A percentile compares a stretch with the other conserved stretches of the same genome.
Conservation (phyloP, 1,140 invertebrate species). For the Anoplolepis gracilipes region DNA sequence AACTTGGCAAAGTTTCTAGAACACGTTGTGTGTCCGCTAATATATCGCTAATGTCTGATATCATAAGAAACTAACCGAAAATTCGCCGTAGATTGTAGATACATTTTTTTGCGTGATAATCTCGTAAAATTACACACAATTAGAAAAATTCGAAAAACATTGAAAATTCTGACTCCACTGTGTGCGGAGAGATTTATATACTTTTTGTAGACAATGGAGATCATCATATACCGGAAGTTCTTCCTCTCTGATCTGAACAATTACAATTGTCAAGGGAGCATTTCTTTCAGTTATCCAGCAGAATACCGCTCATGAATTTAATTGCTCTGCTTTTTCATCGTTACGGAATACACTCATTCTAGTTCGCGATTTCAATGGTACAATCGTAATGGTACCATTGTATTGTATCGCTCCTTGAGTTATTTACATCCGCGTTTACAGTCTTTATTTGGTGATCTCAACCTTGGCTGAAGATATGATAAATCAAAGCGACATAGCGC, state of each 20-base stretch:
- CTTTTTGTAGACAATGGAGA: slow-evolving; percentile 36
- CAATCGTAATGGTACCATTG: slow-evolving; percentile 28
- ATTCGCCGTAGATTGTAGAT: not conserved
- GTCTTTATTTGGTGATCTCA: slow-evolving; percentile 25
- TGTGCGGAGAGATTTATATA: not conserved
- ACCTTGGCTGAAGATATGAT: slow-evolving; percentile 48
- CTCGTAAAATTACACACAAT: not conserved
- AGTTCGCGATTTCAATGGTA: slow-evolving; percentile 9
- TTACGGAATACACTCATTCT: not conserved
- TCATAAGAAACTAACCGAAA: not conserved
- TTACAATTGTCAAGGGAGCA: slow-evolving; percentile 22
- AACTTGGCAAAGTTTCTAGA: slow-evolving; percentile 44
- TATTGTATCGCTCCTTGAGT: slow-evolving; percentile 34
- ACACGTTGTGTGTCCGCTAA: too few species aligned
- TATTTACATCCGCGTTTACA: slow-evolving; percentile 42
- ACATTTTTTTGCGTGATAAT: slow-evolving; percentile 23
- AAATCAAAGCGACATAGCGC: slow-evolving; percentile 32
- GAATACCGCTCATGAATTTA: slow-evolving; percentile 4
- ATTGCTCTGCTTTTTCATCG: slow-evolving; percentile 20
- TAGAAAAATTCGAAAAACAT: not conserved
- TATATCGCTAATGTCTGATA: not conserved
- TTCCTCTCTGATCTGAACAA: not conserved
- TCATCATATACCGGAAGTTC: slow-evolving; percentile 8
- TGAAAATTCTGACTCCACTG: not conserved
- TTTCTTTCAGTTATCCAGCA: not conserved